phyloP scores from a whole-genome alignment of 2,113 vertebrate genomes.

The Cercocebus atys region DNA sequence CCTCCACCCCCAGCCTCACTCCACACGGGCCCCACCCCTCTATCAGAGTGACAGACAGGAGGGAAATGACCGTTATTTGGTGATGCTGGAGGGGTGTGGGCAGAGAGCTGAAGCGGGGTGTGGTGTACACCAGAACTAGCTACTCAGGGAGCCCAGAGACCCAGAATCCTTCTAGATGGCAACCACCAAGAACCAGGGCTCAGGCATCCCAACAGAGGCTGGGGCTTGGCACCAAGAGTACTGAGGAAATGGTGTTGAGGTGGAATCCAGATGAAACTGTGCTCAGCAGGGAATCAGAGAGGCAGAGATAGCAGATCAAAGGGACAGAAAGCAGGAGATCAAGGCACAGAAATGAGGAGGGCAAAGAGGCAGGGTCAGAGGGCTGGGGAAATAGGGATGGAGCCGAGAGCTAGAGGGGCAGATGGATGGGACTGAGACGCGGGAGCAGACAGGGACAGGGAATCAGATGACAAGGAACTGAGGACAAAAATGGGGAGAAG shows the following conservation, averaged over 20 bases:
- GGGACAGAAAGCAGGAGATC: not conserved
- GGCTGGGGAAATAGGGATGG: too few relatives aligned
- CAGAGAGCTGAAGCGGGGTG: not conserved
- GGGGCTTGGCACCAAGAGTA: not conserved
- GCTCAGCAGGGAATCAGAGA: not conserved
- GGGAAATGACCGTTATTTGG: not conserved
- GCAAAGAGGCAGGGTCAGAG: not conserved
- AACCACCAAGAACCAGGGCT: not conserved
- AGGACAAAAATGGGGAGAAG: not conserved
- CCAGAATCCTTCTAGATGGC: not conserved
- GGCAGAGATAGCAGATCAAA: too few relatives aligned
- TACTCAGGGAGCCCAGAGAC: not conserved
- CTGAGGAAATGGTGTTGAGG: not conserved
- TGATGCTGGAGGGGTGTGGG: not conserved
- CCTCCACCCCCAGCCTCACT: not conserved
- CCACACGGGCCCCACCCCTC: too few relatives aligned
- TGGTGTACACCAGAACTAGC: too few relatives aligned
- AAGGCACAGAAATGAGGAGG: not conserved
- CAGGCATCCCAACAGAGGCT: not conserved
- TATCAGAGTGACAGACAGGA: accelerated
- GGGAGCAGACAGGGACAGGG: not conserved
- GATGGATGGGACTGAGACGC: not conserved
- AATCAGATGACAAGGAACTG: not conserved
- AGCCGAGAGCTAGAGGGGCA: not conserved
- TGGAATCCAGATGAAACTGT: not conserved